Evolutionary conservation across 1,140 invertebrate genomes (phyloP).

Genomic region (Ephestia elutella): DNA sequence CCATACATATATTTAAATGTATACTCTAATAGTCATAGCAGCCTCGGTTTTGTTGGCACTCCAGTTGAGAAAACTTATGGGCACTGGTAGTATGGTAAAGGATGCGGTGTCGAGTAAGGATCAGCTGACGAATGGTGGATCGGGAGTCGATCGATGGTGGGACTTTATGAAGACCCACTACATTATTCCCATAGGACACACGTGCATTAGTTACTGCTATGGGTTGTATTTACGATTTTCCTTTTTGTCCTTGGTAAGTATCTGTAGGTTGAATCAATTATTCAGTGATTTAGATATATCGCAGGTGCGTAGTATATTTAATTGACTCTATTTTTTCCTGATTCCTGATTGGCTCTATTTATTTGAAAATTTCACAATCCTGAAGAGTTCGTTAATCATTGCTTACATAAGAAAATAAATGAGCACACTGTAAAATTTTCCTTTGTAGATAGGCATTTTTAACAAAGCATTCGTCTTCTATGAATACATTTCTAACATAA

Average conservation of each 20-base stretch:
- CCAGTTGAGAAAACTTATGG: conserved; percentile 24
- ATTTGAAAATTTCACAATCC: too few relatives aligned
- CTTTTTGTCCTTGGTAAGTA: conserved; percentile 41
- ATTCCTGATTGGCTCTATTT: too few relatives aligned
- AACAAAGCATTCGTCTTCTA: too few relatives aligned
- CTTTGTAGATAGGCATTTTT: too few relatives aligned
- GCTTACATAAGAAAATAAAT: too few relatives aligned
- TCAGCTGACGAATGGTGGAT: conserved; percentile 25
- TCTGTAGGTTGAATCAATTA: too few relatives aligned
- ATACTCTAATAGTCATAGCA: conserved; percentile 18
- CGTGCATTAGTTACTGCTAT: conserved; percentile 35
- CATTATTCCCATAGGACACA: conserved; percentile 28
- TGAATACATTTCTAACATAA: too few relatives aligned
- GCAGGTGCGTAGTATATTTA: too few relatives aligned
- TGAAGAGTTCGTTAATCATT: too few relatives aligned
- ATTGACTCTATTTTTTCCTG: too few relatives aligned
- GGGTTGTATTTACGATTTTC: conserved; percentile 38
- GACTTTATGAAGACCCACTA: conserved; percentile 33
- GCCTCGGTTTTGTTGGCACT: conserved; percentile 17
- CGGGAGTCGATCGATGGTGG: conserved; percentile 28
- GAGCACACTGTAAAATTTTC: too few relatives aligned
- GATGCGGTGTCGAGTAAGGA: conserved; percentile 5
- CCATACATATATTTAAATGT: conserved; percentile 24
- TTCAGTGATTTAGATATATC: too few relatives aligned
- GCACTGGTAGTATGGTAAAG: neutral